Evolutionary conservation across 2,113 vertebrate genomes (phyloP).

Genomic region (Aix galericulata): DNA sequence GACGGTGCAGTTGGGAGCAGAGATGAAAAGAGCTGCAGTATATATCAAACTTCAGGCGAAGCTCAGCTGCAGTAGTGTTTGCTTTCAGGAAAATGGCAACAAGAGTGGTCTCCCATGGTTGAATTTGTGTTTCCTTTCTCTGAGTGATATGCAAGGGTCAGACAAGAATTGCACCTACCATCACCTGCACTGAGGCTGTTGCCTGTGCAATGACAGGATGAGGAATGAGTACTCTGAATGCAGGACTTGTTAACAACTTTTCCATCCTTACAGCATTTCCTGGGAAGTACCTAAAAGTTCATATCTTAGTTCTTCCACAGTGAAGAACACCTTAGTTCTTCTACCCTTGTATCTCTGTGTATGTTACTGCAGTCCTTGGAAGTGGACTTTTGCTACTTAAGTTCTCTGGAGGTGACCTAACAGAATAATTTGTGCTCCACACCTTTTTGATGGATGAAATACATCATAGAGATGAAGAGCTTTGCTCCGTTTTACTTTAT

Average conservation of each 20-base stretch:
- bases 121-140: neutral
- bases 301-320: neutral
- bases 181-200: neutral
- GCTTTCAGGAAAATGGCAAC: neutral
- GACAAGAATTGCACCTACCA: neutral
- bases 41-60: neutral
- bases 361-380: neutral
- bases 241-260: neutral
- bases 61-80: neutral
- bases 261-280: neutral
- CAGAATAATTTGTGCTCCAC: neutral
- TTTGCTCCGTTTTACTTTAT: neutral
- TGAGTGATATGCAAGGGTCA: neutral
- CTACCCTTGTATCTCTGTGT: neutral
- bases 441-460: neutral
- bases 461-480: neutral
- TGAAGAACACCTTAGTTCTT: neutral
- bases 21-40: neutral
- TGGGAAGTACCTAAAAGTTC: neutral
- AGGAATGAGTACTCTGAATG: neutral
- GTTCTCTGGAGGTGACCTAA: neutral
- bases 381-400: neutral
- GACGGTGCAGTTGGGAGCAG: neutral
- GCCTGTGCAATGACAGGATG: neutral
- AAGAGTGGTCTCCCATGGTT: neutral